Percentiles rank a stretch among this genome's conserved stretches.
phyloP scores from a whole-genome alignment of 1,140 invertebrate species.

The Diorhabda elongata region DNA sequence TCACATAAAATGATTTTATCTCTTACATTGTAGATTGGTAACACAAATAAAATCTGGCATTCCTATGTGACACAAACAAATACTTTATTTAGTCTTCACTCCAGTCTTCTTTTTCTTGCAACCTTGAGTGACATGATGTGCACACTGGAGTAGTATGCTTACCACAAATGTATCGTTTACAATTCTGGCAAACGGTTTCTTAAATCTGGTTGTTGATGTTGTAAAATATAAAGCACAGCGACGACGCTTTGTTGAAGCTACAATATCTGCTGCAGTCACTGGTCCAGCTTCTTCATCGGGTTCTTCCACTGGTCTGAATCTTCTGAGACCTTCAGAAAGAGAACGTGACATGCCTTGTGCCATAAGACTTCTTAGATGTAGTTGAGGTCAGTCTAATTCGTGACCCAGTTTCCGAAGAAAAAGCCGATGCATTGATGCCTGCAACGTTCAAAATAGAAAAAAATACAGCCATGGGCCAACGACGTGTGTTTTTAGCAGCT shows the following conservation, averaged over 20 bases:
- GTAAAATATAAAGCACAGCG: background rate
- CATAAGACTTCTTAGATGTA: background rate
- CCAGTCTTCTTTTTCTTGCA: background rate
- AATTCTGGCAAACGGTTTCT: background rate
- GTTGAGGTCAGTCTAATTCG: background rate
- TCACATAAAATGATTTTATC: background rate
- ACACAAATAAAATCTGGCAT: background rate
- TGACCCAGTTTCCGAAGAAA: background rate
- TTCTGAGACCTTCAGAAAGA: background rate
- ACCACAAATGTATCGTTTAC: background rate
- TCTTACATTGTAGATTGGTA: background rate
- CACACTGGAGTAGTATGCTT: background rate
- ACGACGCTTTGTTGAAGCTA: background rate
- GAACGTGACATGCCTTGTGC: background rate
- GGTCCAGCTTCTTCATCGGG: background rate
- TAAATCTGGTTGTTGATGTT: background rate
- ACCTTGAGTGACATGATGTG: background rate
- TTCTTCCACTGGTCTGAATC: background rate
- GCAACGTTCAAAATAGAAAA: constrained; percentile 14
- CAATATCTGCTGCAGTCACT: background rate
- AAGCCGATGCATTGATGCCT: constrained; percentile 14
- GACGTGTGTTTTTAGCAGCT: constrained; percentile 10
- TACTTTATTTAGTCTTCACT: background rate
- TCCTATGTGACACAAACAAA: background rate
- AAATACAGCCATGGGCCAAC: constrained; percentile 22